Base-by-base conservation (phyloP, 2,113 vertebrate species). In the Amphilophus citrinellus region DNA sequence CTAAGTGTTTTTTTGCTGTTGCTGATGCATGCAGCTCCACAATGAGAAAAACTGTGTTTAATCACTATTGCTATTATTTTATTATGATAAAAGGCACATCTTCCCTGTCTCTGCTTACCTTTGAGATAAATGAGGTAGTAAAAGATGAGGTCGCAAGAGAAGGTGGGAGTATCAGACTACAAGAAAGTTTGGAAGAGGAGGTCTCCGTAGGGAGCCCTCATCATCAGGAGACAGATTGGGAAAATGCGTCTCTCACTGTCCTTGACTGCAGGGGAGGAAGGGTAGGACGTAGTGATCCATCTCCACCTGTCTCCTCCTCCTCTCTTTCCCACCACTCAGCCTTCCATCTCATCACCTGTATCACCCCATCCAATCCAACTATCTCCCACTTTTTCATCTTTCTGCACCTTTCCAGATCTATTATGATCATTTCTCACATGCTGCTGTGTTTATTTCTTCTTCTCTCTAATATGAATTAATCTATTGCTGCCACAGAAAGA, bases 191-290 rank as follows among this genome's bases (percentile, higher is more conserved):
- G 10, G 18, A 68, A 84, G 87, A 76, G 78, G 84, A 89, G 78
- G 60, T 77, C 83, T 90, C 91, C 82, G 17, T 50, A 81, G 90
- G 92, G 88, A 91, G 80, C 73, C 56, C 71, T 89, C 87, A 75
- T 84, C 88, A 80, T 76, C 80, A 83, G 78, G 65, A 91, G 87
- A 95, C 87, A 85, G 79, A 94, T 86, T 90, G 85, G 77, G 80
- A 87, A 90, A 91, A 81, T 3, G 65, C 86, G 83, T 93, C 87
- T 91, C 87, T 93, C 85, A 80, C 87, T 91, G 93, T 92, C 92
- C 92, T 95, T 95, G 94, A 88, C 91, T 92, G 83, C 83, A 87
- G 90, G 80, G 85, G 73, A 88, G 75, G 84, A 73, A 87, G 78
- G 82, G 71, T 39, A 80, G 87, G 84, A 90, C 66, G 9, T 81